phyloP scores from a whole-genome alignment of 2,113 vertebrate species.

The Corvus moneduloides region DNA sequence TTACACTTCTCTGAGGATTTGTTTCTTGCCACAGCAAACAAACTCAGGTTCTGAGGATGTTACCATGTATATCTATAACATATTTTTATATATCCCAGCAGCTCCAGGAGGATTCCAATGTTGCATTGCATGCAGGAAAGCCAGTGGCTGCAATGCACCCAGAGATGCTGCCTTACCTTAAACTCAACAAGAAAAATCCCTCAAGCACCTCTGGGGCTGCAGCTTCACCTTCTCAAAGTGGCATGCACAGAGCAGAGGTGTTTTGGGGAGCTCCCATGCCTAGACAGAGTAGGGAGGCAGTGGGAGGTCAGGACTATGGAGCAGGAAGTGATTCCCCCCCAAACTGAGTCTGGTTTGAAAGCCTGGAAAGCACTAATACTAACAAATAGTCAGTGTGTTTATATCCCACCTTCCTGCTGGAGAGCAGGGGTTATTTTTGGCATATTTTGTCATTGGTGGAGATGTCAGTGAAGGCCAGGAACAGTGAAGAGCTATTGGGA shows the following conservation, averaged over 20 bases:
- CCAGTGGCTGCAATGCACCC: neutral
- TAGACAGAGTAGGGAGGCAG: neutral
- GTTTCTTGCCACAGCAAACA: neutral
- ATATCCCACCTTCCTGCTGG: slow-evolving; percentile 3
- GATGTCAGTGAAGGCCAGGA: neutral
- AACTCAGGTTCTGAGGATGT: neutral
- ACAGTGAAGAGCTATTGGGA: neutral
- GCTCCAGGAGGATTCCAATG: neutral
- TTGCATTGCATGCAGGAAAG: neutral
- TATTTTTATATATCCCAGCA: neutral
- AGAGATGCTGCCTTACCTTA: neutral
- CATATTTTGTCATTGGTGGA: neutral
- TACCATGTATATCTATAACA: neutral
- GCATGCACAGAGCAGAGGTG: neutral
- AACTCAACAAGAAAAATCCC: neutral
- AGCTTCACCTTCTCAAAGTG: neutral
- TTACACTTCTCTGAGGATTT: neutral
- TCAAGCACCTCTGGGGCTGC: neutral
- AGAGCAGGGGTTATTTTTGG: neutral
- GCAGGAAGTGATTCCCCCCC: neutral
- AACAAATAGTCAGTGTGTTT: slow-evolving; percentile 27
- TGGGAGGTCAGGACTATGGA: neutral
- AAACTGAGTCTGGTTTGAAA: neutral
- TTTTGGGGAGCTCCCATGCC: neutral
- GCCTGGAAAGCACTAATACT: neutral